Percentiles rank a stretch among this genome's conserved stretches.
phyloP scores from a whole-genome alignment of 2,888 invertebrate species.

The Oligia fasciuncula region DNA sequence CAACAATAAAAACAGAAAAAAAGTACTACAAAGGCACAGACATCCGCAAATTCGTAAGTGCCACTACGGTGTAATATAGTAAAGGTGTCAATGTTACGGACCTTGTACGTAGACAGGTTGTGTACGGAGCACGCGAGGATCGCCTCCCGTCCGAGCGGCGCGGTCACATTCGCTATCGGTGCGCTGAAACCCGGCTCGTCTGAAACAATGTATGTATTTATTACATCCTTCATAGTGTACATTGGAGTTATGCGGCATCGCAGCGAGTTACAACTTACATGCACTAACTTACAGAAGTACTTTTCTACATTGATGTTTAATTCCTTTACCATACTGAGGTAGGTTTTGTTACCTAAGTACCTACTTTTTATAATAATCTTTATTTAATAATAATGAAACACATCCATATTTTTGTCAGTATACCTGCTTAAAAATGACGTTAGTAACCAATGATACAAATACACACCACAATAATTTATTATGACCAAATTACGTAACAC shows the following conservation, averaged over 20 bases:
- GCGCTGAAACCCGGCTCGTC: constrained; percentile 95
- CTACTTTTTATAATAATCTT: background rate
- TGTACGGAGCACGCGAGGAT: constrained; percentile 95
- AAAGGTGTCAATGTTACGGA: constrained; percentile 77
- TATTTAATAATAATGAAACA: background rate
- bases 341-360: background rate
- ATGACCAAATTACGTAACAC: background rate
- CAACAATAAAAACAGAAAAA: background rate
- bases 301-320: background rate
- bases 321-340: background rate
- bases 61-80: constrained; percentile 12
- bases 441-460: background rate
- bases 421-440: background rate
- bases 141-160: constrained; percentile 95
- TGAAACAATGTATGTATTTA: constrained; percentile 78
- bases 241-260: constrained; percentile 23
- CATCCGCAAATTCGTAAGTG: constrained; percentile 15
- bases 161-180: constrained; percentile 95
- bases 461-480: background rate
- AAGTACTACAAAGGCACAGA: background rate
- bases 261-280: constrained; percentile 7
- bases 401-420: background rate
- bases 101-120: constrained; percentile 95
- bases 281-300: background rate
- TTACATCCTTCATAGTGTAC: constrained; percentile 20